phyloP scores from a whole-genome alignment of 2,797 vertebrate genomes.

The Acipenser transmontanus region DNA sequence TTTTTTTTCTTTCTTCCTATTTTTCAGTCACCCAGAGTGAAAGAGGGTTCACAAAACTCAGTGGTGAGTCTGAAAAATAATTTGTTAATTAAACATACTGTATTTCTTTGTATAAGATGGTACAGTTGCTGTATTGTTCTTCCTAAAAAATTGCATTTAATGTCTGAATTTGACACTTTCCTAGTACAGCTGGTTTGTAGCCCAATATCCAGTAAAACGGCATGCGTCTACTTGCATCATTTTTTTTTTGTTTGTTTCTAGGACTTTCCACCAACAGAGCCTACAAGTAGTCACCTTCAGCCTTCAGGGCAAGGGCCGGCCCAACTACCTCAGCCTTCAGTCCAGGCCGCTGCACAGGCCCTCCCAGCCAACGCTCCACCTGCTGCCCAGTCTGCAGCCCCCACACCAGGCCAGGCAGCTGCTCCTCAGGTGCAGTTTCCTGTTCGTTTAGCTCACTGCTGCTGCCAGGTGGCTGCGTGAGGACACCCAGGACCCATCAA shows the following conservation, averaged over 20 bases:
- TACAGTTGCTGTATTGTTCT: no score
- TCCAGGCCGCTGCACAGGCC: constrained; percentile 58
- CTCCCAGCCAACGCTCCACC: constrained; percentile 56
- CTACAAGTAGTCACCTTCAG: constrained; percentile 67
- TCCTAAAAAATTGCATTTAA: not conserved
- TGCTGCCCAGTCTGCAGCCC: constrained; percentile 48
- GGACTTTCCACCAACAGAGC: constrained; percentile 76
- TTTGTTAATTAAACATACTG: no score
- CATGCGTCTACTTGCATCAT: not conserved
- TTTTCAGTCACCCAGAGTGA: constrained; percentile 90
- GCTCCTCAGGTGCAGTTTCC: constrained; percentile 10
- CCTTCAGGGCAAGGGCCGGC: constrained; percentile 60
- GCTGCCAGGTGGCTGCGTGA: not conserved
- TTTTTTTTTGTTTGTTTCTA: constrained; percentile 32
- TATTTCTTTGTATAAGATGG: not conserved
- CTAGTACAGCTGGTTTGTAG: no score
- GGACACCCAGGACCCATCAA: not conserved
- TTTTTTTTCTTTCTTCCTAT: constrained; percentile 25
- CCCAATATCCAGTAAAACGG: not conserved
- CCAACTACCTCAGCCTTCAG: constrained; percentile 84
- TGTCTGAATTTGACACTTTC: not conserved
- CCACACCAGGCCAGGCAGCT: constrained; percentile 31
- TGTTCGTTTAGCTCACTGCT: no score
- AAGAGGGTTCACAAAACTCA: constrained; percentile 78
- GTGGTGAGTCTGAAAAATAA: constrained; percentile 66